These are phyloP conservation scores for Oscheius myriophilus DNA, from an alignment of 2,888 invertebrate genomes.

Conservation along the genomic window DNA sequence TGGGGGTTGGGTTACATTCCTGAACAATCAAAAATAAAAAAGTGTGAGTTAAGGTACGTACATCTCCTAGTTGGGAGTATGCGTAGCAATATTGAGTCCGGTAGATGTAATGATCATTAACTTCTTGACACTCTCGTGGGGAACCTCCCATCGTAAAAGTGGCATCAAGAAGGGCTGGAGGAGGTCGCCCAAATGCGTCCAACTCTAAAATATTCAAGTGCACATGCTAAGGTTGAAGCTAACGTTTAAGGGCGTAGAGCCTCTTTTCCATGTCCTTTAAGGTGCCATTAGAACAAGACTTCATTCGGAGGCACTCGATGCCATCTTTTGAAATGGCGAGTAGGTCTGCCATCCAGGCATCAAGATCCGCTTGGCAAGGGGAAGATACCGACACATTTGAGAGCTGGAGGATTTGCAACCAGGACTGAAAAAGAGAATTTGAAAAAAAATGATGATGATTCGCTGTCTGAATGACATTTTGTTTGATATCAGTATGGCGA, in stretches of 20 bases:
- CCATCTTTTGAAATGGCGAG: no score
- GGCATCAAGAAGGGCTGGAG: slow-evolving; percentile 32
- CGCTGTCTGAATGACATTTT: no score
- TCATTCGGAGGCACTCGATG: no score
- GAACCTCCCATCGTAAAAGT: slow-evolving; percentile 34
- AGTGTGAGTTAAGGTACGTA: slow-evolving; percentile 6
- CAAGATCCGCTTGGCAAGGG: no score
- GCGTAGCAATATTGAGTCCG: slow-evolving; percentile 35
- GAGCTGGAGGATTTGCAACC: no score
- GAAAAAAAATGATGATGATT: no score
- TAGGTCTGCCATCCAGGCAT: no score
- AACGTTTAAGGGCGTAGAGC: slow-evolving; percentile 36
- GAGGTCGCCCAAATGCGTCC: slow-evolving; percentile 37
- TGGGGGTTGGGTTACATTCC: neutral
- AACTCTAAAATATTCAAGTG: slow-evolving; percentile 30
- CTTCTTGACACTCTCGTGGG: slow-evolving; percentile 29
- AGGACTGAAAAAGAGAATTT: no score
- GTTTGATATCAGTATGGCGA: no score
- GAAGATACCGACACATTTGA: no score
- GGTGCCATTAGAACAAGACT: slow-evolving; percentile 26
- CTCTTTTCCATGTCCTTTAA: slow-evolving; percentile 26
- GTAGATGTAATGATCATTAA: slow-evolving; percentile 34
- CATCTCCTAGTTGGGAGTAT: slow-evolving; percentile 17
- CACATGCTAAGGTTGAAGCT: neutral
- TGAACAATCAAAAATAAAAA: slow-evolving; percentile 7